A percentile compares a stretch with the other conserved stretches of the same genome.
Conservation (phyloP, 1,140 invertebrate species). For the Bombus polaris region DNA sequence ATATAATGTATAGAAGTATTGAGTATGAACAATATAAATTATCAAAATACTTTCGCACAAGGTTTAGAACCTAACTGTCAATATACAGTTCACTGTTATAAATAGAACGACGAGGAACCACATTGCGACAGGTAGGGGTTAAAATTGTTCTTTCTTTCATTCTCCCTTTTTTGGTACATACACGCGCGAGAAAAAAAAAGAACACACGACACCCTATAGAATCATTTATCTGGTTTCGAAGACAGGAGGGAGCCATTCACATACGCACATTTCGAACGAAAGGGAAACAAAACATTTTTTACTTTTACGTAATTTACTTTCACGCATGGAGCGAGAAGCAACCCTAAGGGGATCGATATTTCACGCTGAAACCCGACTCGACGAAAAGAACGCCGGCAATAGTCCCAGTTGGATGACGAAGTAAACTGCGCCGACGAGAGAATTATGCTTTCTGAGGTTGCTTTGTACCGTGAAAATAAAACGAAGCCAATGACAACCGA, state of each 20-base stretch:
- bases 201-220: constrained; percentile 5
- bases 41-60: background rate
- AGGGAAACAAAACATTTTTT: constrained; percentile 34
- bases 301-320: constrained; percentile 50
- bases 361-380: constrained; percentile 10
- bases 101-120: background rate
- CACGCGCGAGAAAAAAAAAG: background rate
- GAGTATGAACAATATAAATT: background rate
- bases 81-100: background rate
- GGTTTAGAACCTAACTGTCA: background rate
- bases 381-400: background rate
- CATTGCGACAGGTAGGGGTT: background rate
- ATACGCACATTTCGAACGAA: background rate
- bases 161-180: background rate
- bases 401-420: background rate
- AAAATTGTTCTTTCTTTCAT: constrained; percentile 5
- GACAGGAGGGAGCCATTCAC: constrained; percentile 1
- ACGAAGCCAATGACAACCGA: background rate
- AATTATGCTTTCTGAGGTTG: background rate
- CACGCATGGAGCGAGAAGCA: constrained; percentile 11
- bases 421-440: background rate
- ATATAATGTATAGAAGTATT: background rate
- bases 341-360: constrained; percentile 52
- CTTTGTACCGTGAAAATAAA: background rate
- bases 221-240: constrained; percentile 52